phyloP scores from a whole-genome alignment of 2,113 vertebrate genomes.

The Alaudala cheleensis region DNA sequence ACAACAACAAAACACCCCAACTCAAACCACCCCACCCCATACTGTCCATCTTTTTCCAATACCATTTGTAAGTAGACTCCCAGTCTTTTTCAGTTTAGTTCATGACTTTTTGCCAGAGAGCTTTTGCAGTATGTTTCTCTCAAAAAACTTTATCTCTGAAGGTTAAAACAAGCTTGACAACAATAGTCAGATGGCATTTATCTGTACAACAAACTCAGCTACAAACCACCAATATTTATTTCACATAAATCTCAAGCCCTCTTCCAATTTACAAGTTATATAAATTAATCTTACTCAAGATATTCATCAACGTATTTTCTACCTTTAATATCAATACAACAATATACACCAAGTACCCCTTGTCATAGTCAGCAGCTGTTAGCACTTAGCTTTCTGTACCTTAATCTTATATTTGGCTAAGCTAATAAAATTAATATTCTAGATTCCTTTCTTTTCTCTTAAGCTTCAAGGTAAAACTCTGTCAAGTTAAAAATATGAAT shows the following conservation, averaged over 20 bases:
- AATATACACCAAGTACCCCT: background rate
- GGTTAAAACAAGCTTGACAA: conserved; percentile 12
- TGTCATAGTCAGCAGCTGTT: background rate
- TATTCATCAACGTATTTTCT: conserved; percentile 9
- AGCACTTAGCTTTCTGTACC: background rate
- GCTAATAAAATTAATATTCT: background rate
- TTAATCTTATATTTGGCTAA: background rate
- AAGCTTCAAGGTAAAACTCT: background rate
- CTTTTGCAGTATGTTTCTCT: background rate
- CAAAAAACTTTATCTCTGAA: background rate
- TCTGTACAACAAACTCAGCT: conserved; percentile 33
- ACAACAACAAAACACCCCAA: background rate
- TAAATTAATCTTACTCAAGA: conserved; percentile 34
- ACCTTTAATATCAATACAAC: background rate
- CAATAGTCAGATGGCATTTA: conserved; percentile 11
- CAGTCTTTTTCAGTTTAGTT: background rate
- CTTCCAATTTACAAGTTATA: conserved; percentile 17
- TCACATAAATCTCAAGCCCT: conserved; percentile 19
- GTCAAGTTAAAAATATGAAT: background rate
- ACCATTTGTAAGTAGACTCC: background rate
- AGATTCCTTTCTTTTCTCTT: background rate
- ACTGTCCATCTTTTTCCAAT: background rate
- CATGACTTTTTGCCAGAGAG: background rate
- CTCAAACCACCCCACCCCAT: background rate
- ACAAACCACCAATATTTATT: conserved; percentile 51